Conservation (phyloP, 2,113 vertebrate genomes). For the Nyctibius bracteatus region DNA sequence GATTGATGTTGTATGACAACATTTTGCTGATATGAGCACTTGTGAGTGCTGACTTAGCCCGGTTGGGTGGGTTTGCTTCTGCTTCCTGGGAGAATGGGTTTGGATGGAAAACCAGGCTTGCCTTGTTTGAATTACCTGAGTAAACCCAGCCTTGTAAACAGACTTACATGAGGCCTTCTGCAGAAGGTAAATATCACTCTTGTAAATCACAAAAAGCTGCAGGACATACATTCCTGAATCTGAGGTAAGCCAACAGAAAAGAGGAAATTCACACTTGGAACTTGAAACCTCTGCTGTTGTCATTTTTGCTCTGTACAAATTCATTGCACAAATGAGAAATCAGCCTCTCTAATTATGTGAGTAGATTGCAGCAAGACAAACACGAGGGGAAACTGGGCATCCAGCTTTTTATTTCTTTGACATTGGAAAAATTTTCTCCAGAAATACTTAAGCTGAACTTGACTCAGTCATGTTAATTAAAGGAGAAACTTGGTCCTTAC, state of each 20-base stretch:
- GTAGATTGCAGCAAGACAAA: neutral
- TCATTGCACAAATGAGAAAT: neutral
- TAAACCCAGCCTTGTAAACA: conserved; percentile 8
- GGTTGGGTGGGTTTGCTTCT: neutral
- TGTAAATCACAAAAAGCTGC: neutral
- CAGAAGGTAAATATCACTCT: neutral
- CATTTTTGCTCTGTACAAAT: neutral
- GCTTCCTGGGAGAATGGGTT: neutral
- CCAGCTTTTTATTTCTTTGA: neutral
- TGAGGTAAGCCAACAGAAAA: neutral
- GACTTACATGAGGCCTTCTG: neutral
- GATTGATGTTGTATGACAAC: neutral
- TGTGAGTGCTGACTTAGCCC: neutral
- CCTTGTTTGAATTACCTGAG: conserved; percentile 12
- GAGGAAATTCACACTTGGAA: neutral
- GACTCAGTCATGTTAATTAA: neutral
- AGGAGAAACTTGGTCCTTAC: neutral
- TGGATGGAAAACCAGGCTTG: neutral
- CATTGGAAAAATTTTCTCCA: neutral
- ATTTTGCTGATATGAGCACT: neutral
- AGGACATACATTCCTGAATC: neutral
- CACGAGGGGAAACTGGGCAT: neutral
- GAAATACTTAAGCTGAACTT: neutral
- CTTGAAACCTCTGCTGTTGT: neutral
- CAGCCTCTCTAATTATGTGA: neutral